Conservation (phyloP, 2,888 invertebrate genomes). For the Lottia scabra region DNA sequence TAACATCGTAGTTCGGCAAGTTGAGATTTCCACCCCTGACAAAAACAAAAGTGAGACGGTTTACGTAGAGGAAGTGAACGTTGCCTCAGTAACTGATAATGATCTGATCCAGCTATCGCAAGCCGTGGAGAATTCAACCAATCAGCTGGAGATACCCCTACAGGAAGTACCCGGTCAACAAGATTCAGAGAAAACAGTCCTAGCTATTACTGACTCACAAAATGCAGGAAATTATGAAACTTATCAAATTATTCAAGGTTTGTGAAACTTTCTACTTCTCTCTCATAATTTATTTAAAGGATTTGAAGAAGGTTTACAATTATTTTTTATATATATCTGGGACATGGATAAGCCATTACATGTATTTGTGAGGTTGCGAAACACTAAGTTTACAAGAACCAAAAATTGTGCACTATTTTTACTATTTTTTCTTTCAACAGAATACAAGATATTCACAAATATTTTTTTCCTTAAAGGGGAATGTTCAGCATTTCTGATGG, state of each 20-base stretch:
- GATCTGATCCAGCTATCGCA: not conserved
- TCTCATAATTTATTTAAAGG: no score
- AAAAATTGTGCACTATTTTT: no score
- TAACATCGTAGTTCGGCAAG: slow-evolving; percentile 26
- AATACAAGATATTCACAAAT: no score
- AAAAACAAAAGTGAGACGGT: not conserved
- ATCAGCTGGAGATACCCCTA: slow-evolving; percentile 18
- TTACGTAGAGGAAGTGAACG: not conserved
- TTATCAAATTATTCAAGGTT: slow-evolving; percentile 39
- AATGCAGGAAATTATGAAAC: slow-evolving; percentile 17
- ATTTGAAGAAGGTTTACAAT: no score
- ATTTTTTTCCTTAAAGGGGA: no score
- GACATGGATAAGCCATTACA: no score
- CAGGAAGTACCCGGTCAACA: slow-evolving; percentile 5
- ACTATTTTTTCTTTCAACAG: no score
- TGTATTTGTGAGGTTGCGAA: no score
- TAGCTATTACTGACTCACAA: slow-evolving; percentile 19
- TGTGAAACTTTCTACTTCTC: no score
- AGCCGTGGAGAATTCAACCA: not conserved
- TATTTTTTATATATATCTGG: no score
- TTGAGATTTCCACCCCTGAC: slow-evolving; percentile 13
- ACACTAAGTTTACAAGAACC: no score
- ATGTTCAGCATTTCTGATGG: no score
- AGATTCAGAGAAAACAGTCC: slow-evolving; percentile 12
- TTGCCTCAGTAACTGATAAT: not conserved